phyloP scores from a whole-genome alignment of 2,113 vertebrate species.

The Chiloscyllium plagiosum region DNA sequence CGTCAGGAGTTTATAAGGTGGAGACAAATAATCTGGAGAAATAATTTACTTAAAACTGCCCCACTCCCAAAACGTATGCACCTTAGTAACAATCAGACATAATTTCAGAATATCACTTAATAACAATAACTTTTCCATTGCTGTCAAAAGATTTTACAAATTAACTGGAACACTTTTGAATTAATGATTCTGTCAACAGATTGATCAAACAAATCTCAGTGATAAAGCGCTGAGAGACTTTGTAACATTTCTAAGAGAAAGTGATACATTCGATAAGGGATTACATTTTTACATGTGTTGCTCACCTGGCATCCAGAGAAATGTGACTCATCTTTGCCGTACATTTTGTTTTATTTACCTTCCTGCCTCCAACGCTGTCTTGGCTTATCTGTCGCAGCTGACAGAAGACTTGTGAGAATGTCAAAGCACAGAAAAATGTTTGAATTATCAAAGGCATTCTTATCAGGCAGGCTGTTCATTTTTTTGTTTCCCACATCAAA shows the following conservation, averaged over 20 bases:
- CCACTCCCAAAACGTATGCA: background rate
- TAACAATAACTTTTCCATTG: background rate
- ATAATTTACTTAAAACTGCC: background rate
- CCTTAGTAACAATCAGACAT: background rate
- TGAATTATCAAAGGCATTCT: constrained; percentile 53
- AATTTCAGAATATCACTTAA: background rate
- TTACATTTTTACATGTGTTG: constrained; percentile 40
- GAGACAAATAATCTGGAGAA: background rate
- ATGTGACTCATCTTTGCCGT: background rate
- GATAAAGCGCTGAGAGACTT: constrained; percentile 33
- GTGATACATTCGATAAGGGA: constrained; percentile 39
- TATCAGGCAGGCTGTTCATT: constrained; percentile 46
- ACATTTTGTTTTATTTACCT: constrained; percentile 30
- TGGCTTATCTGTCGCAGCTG: constrained; percentile 41
- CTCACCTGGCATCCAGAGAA: constrained; percentile 38
- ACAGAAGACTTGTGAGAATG: constrained; percentile 42
- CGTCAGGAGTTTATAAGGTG: background rate
- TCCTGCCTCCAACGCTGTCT: constrained; percentile 40
- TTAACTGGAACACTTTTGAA: background rate
- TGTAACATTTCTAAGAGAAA: constrained; percentile 33
- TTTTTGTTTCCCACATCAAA: constrained; percentile 44
- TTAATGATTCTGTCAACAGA: background rate
- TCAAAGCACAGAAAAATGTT: constrained; percentile 48
- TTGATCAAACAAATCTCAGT: background rate
- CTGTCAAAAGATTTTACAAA: background rate